Evolutionary conservation across 2,888 invertebrate genomes (phyloP).

Genomic region (Schizaphis graminum): DNA sequence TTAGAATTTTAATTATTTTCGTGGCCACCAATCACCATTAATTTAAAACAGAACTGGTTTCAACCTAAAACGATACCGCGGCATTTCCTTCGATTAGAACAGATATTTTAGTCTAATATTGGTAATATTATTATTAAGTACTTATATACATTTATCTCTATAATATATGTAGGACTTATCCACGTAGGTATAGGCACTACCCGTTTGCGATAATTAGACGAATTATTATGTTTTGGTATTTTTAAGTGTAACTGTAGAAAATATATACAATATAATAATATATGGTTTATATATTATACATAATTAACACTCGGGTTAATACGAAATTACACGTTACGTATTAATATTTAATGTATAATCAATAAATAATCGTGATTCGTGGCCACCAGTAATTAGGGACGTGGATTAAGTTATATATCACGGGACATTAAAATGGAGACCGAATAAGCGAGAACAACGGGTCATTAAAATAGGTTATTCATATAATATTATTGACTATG

Average conservation of each 20-base stretch:
- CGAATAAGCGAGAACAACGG: background rate
- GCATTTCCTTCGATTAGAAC: background rate
- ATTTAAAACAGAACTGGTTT: slow-evolving; percentile 21
- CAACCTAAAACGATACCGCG: background rate
- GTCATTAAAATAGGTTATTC: slow-evolving; percentile 28
- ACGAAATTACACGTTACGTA: slow-evolving; percentile 34
- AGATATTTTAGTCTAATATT: background rate
- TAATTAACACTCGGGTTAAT: background rate
- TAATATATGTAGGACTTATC: background rate
- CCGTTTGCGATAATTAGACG: slow-evolving; percentile 23
- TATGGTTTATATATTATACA: background rate
- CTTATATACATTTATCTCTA: background rate
- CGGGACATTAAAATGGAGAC: background rate
- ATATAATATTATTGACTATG: background rate
- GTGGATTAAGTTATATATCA: slow-evolving; percentile 56
- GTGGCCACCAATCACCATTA: background rate
- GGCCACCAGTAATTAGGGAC: slow-evolving; percentile 5
- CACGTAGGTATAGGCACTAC: background rate
- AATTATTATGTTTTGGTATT: background rate
- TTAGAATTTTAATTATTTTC: slow-evolving; percentile 28
- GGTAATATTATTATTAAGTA: background rate
- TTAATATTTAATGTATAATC: background rate
- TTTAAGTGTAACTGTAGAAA: background rate
- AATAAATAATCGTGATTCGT: slow-evolving; percentile 41
- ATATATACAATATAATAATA: background rate